Base-by-base conservation (phyloP, 2,113 vertebrate genomes). In the Cyanoderma ruficeps region DNA sequence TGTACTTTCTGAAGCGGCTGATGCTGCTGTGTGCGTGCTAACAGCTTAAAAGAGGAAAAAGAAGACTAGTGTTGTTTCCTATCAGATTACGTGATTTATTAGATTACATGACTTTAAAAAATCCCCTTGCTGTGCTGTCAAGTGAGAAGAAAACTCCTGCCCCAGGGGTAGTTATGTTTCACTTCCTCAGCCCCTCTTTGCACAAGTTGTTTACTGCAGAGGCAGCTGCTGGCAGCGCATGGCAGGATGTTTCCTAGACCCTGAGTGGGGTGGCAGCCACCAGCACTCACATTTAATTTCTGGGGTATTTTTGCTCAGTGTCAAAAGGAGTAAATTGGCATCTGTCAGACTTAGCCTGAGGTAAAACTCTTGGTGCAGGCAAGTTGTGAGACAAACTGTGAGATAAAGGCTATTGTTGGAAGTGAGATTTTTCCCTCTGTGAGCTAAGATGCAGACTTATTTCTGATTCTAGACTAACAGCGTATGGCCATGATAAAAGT, bases 51-150 rank as follows among this genome's bases (percentile, higher is more conserved):
- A 94, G 92, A 95, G 91, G 50, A 46, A 90, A 78, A 86, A 92
- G 82, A 95, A 39, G 56, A 67, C 61, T 55, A 42, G 22, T 59
- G 57, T 49, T 81, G 47, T 93, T 96, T 98, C 93, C 39, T 97
- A 82, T 90, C 49, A 49, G 68, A 70, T 90, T 69, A 35, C 1
- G 1, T 56, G 87, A 77, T 83, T 83, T 95, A 83, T 87, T 94
- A 94, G 85, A 91, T 82, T 78, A 67, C 52, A 30, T 46, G 77
- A 83, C 42, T 81, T 92, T 2, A 74, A 78, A 93, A 95, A 89
- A 71, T 55, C 49, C 56, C 53, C 69, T 28, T 56, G 4, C 67
- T 61, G 20, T 83, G 63, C 57, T 83, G 2, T 89, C 70, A 57
- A 87, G 31, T 42, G 42, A 87, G 39, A 84, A 87, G 70, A 42